Base-by-base conservation (phyloP, 2,113 vertebrate genomes). In the Platichthys stellatus region DNA sequence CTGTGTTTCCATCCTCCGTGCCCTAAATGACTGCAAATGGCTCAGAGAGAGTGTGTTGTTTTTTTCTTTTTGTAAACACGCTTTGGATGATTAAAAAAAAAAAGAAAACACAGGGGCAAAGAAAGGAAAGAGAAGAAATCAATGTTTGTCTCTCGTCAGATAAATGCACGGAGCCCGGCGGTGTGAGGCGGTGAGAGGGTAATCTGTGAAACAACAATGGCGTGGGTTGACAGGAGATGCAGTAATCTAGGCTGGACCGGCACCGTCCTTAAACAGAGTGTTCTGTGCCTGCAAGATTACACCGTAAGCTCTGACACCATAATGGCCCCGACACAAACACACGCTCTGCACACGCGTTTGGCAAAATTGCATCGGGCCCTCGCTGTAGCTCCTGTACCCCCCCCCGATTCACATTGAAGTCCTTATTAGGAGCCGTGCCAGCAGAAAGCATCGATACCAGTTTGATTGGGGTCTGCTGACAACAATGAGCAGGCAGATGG, bases 191-290 rank as follows among this genome's bases (percentile, higher is more conserved):
- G 89, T 86, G 81, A 87, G 74, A 90, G 82, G 69, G 85, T 89
- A 92, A 93, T 93, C 88, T 91, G 76, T 77, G 89, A 78, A 86
- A 88, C 89, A 83, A 92, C 91, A 92, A 90, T 90, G 84, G 83
- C 67, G 21, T 28, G 76, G 87, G 83, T 78, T 86, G 87, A 89
- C 84, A 88, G 69, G 63, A 89, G 83, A 89, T 21, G 56, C 84
- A 58, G 82, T 91, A 84, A 92, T 92, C 92, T 89, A 86, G 78
- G 81, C 78, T 82, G 86, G 86, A 86, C 79, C 85, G 51, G 77
- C 40, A 38, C 86, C 85, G 78, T 89, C 87, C 82, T 88, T 92
- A 90, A 91, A 85, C 85, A 88, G 76, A 74, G 80, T 85, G 86
- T 87, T 92, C 80, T 85, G 84, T 85, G 82, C 78, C 83, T 88